Base-by-base conservation (phyloP, 1,140 invertebrate genomes). In the Diorhabda elongata region DNA sequence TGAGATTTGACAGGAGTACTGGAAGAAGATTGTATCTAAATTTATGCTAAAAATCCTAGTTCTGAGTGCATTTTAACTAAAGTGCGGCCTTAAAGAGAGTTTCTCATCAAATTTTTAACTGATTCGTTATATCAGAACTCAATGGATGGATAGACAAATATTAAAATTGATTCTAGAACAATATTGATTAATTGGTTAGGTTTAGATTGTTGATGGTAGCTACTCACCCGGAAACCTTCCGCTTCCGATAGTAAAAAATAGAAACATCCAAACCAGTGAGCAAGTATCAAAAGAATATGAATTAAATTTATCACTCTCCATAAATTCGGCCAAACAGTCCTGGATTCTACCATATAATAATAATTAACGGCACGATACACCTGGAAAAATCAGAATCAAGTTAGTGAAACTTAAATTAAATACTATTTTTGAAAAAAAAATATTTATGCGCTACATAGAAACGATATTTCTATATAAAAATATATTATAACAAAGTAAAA, bases 231-330 rank as follows among this genome's bases (percentile, higher is more conserved):
- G 81, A 96, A 97, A 3, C 89, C 90, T 82, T 98, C 95, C 42
- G 92, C 91, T 80, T 97, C 94, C 4, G 94, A 96, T 42, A 98
- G 87, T 69, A 98, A 83, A 84, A 94, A 98, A 84, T 98, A 98
- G 84, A 98, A 98, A 80, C 95, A 97, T 47, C 95, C 96, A 80
- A 98, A 98, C 96, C 96, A 98, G 79, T 98, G 96, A 41, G 95
- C 95, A 70, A 97, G 86, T 73, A 98, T 93, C 70, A 98, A 88
- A 47, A 98, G 86, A 75, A 98, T 97, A 81, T 98, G 96, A 69
- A 97, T 94, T 42, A 98, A 84, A 83, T 97, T 98, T 70, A 96
- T 87, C 42, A 98, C 96, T n/a, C 96, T 86, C 92, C 95, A 96
- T 76, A 98, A 87, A 83, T 98, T 98, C 3, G 96, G 96, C 82